These are phyloP conservation scores for Pherbina coryleti DNA, from an alignment of 2,888 invertebrate genomes.

Conservation along the genomic window DNA sequence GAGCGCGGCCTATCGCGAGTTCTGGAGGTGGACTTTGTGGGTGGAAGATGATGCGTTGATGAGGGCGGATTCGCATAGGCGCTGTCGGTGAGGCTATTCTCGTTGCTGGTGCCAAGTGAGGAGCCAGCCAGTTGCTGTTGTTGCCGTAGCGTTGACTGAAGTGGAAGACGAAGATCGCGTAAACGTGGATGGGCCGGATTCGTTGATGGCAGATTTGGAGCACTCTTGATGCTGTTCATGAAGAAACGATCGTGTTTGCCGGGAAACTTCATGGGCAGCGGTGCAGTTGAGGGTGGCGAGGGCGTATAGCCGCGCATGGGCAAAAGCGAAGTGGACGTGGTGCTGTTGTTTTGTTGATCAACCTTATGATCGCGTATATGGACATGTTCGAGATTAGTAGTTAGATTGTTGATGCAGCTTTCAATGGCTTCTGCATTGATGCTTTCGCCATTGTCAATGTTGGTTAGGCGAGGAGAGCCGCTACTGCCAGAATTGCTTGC, in stretches of 20 bases:
- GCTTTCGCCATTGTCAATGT: slow-evolving; percentile 34
- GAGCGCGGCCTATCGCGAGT: slow-evolving; percentile 72
- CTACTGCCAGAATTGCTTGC: slow-evolving; percentile 52
- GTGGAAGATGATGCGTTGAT: slow-evolving; percentile 46
- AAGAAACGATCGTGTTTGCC: slow-evolving; percentile 74
- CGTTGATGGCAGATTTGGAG: slow-evolving; percentile 80
- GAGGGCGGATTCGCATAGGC: slow-evolving; percentile 67
- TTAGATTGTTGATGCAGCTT: slow-evolving; percentile 53
- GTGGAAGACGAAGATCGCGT: slow-evolving; percentile 81
- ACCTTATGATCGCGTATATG: slow-evolving; percentile 69
- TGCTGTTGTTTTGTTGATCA: slow-evolving; percentile 67
- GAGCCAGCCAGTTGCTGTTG: slow-evolving; percentile 58
- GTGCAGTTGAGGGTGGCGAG: slow-evolving; percentile 87
- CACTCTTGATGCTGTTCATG: slow-evolving; percentile 85
- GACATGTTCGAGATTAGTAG: slow-evolving; percentile 74
- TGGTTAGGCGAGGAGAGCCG: slow-evolving; percentile 40
- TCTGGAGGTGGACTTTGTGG: slow-evolving; percentile 72
- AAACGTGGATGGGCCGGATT: slow-evolving; percentile 78
- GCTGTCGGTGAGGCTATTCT: slow-evolving; percentile 65
- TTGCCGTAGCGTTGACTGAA: slow-evolving; percentile 75
- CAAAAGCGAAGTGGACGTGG: slow-evolving; percentile 73
- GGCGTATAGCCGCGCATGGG: slow-evolving; percentile 81
- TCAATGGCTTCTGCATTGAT: slow-evolving; percentile 48
- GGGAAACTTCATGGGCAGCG: slow-evolving; percentile 84
- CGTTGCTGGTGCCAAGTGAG: slow-evolving; percentile 59